Percentiles rank a stretch among this genome's conserved stretches.
These are phyloP conservation scores for Chiridota heheva DNA, from an alignment of 35 echinoderm and acorn worm genomes.

Conservation along the genomic window DNA sequence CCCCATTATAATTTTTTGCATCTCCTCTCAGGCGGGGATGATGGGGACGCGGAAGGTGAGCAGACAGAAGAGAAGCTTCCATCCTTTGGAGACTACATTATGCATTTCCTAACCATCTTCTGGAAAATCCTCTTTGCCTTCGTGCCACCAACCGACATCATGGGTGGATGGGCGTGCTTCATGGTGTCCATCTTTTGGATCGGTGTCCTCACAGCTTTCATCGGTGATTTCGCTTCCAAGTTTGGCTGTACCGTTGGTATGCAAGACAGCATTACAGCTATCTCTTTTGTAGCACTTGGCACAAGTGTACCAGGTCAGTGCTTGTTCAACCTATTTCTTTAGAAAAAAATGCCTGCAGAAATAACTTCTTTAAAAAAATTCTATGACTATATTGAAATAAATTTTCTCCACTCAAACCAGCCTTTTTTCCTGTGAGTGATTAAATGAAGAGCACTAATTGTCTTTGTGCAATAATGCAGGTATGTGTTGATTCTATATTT, in stretches of 20 bases:
- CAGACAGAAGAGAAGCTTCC: slow-evolving; percentile 93
- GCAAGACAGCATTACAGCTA: slow-evolving; percentile 81
- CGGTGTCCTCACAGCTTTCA: slow-evolving; percentile 78
- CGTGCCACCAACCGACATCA: slow-evolving; percentile 88
- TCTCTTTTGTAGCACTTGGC: slow-evolving; percentile 96
- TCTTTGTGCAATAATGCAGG: no score
- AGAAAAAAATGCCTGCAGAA: no score
- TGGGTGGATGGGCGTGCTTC: slow-evolving; percentile 94
- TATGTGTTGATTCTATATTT: no score
- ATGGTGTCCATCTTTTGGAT: slow-evolving; percentile 83
- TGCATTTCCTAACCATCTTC: slow-evolving; percentile 99
- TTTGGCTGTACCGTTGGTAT: slow-evolving; percentile 94
- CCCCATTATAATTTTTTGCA: neutral
- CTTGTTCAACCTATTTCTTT: neutral
- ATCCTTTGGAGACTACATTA: slow-evolving; percentile 91
- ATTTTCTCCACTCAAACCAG: no score
- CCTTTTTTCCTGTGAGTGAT: no score
- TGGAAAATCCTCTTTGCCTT: slow-evolving; percentile 99
- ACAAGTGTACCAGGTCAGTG: slow-evolving; percentile 94
- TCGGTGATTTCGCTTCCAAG: slow-evolving; percentile 82
- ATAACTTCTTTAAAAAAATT: no score
- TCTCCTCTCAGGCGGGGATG: slow-evolving; percentile 59
- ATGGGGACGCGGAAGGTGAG: slow-evolving; percentile 77
- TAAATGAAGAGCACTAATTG: no score
- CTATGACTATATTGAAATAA: no score